Evolutionary conservation across 2,797 vertebrate genomes (phyloP), one percentile per base, ranked within the genome.

Genomic region (Typhlichthys subterraneus): DNA sequence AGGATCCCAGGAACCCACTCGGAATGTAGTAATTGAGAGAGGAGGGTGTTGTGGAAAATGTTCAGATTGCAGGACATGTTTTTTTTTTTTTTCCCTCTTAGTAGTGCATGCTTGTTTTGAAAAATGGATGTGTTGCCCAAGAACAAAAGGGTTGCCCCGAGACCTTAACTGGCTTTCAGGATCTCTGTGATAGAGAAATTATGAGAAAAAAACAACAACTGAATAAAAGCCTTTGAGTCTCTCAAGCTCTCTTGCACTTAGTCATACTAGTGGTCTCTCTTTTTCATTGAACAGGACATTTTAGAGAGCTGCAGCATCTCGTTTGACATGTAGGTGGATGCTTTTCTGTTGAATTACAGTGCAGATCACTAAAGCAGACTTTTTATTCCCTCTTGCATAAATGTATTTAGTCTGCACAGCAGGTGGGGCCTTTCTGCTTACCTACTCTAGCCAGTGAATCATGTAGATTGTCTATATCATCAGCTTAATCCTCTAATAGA

Each of bases 11-110:
- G 77, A 85, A 81, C 67, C 70, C 63, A 79, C 71, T 73, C 2
- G 65, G 67, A 85, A 83, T 82, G 81, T 60, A 69, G 74, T 87
- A 84, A 88, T 83, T 82, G 82, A 85, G 79, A 72, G 69, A 31
- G 65, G 77, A 38, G 69, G 76, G 53, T 60, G 72, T 62, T 63
- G 66, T 70, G 74, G 75, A 84, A 87, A 81, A 77, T 67, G 71
- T 76, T 72, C 67, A 63, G 23, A 73, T 80, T 67, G 68, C n/a
- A 1, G 64, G 70, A 64, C 63, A 19, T 68, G 72, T 67, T 77
- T 64, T 70, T 71, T 48, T 80, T 65, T 72, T 7, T 11, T 38
- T 12, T 12, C 33, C 23, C n/a, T 75, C 53, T 68, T 68, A n/a
- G 64, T 72, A 66, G 66, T 63, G 65, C 56, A 59, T 29, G 59